phyloP scores from a whole-genome alignment of 2,888 invertebrate genomes.

The Axea sp. region DNA sequence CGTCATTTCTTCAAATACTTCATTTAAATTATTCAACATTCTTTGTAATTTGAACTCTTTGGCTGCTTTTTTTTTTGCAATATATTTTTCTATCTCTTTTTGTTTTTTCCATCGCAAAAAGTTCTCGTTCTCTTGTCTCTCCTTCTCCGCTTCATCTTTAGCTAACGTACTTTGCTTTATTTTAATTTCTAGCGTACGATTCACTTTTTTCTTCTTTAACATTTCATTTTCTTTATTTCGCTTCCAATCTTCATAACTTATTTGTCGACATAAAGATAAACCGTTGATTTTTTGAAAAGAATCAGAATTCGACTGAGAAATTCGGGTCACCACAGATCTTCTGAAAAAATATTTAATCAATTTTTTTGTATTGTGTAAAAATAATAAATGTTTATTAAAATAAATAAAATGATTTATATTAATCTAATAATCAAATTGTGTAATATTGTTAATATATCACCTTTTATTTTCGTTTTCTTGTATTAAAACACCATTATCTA shows the following conservation, averaged over 20 bases:
- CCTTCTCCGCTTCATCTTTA: not conserved
- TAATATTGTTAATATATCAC: too few species aligned
- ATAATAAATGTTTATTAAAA: too few species aligned
- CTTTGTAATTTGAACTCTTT: not conserved
- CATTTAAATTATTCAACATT: not conserved
- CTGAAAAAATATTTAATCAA: too few species aligned
- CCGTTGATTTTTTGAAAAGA: too few species aligned
- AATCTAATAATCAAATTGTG: too few species aligned
- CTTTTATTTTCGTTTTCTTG: too few species aligned
- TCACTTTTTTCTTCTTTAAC: not conserved
- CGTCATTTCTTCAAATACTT: conserved; percentile 3
- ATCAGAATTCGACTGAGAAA: too few species aligned
- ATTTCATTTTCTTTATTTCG: conserved; percentile 2
- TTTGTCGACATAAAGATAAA: too few species aligned
- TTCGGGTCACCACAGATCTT: too few species aligned
- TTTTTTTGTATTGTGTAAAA: too few species aligned
- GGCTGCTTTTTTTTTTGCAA: conserved; percentile 1
- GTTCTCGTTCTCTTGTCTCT: conserved; percentile 1
- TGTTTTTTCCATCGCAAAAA: conserved; percentile 8
- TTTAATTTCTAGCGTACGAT: not conserved
- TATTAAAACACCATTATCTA: too few species aligned
- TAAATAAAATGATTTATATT: too few species aligned
- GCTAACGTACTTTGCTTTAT: not conserved
- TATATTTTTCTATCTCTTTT: conserved; percentile 11
- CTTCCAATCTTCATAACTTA: conserved; percentile 22